Base-by-base conservation (phyloP, 2,888 invertebrate genomes). In the Scrobipalpa costella region DNA sequence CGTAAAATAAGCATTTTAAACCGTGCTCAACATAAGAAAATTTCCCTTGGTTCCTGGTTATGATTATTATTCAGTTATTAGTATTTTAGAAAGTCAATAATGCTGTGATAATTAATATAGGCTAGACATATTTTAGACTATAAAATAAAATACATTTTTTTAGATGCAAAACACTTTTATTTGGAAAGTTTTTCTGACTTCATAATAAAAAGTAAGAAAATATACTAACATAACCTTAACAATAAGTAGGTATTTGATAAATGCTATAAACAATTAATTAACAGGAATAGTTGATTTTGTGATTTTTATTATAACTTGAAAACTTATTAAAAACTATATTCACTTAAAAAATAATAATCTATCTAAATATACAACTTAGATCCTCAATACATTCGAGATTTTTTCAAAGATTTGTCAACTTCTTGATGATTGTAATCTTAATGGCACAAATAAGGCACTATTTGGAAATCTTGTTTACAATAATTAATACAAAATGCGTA, bases 121-220 rank as follows among this genome's bases (percentile, higher is more conserved):
- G 15, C n/a, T 7, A 17, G 7, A 36, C 33, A 19, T 52, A 27
- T 1, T 52, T 21, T 34, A 7, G n/a, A 57, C 0, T 36, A 7
- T n/a, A 9, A 57, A 36, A 19, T 57, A 57, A 36, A 57, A 34
- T 8, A 9, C 34, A 15, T n/a, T 2, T 57, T 33, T 34, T n/a
- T 15, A 34, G n/a, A 34, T 57, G 38, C 34, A 5, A 34, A 63
- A 63, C 49, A 49, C 57, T 63, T 63, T 63, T 58, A 58, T 63
- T 63, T 58, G 15, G 7, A 40, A 62, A 62, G 40, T 55, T 21
- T 55, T 21, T 44, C 59, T 34, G 33, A 21, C 57, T 59, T 63
- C 19, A 63, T 52, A 34, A 40, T 57, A 68, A 63, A 67, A 63
- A 63, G 66, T 67, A n/a, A n/a, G n/a, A n/a, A n/a, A n/a, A n/a